Base-by-base conservation (phyloP, 2,113 vertebrate genomes). In the Megaceryle maxima region DNA sequence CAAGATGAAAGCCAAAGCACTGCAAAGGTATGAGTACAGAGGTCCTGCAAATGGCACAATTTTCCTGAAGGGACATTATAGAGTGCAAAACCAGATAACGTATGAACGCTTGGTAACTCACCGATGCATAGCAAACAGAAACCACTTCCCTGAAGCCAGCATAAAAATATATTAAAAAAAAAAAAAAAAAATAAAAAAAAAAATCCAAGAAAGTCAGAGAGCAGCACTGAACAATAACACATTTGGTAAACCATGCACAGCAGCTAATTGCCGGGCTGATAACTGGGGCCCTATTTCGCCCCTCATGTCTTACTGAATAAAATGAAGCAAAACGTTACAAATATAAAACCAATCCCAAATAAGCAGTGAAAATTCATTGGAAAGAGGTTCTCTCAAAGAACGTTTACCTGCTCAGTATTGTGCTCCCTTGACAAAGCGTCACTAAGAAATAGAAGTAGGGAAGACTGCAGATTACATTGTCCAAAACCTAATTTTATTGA, bases 401-500 rank as follows among this genome's bases (percentile, higher is more conserved):
- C 13, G 4, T 53, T 39, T 5, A 41, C 3, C 4, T 82, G 26
- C 8, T 62, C 28, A 33, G 22, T 33, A 57, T 14, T 67, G 6
- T 26, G 28, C 2, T 14, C n/a, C 10, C 9, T 39, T 75, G 29
- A 70, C 1, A 1, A 81, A 60, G 21, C 1, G 16, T n/a, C 26
- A 37, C 31, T 41, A n/a, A 43, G n/a, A 55, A 60, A 60, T 5
- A 2, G 3, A 77, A 77, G 43, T 17, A 80, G 41, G 24, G 18
- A 91, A 80, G 5, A 43, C 31, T 82, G 50, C 64, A 83, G 72
- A 88, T 63, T 75, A 67, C 6, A 6, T 15, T 35, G 10, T 85
- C 78, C 82, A 93, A 92, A 95, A 91, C 35, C 72, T 94, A 87
- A 87, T 96, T 93, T 95, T 92, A 83, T 92, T 95, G 94, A 84